Conservation (phyloP, 2,888 invertebrate genomes). For the Resseliella maxima region DNA sequence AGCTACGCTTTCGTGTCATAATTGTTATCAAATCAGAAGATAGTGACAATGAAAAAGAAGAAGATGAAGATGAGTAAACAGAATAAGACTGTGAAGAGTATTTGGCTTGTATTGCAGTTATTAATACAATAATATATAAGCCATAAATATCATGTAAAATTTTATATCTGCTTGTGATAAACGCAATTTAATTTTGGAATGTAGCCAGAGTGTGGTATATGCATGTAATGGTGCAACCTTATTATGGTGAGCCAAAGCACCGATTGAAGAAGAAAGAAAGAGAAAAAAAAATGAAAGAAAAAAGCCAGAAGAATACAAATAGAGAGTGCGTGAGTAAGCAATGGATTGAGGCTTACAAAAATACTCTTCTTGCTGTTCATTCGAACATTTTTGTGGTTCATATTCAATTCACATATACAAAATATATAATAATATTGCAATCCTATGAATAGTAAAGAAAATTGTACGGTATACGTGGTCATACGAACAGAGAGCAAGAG, state of each 20-base stretch:
- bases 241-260: neutral
- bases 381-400: slow-evolving; percentile 10
- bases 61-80: neutral
- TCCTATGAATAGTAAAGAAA: too few species aligned
- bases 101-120: slow-evolving; percentile 13
- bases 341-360: too few species aligned
- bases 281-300: neutral
- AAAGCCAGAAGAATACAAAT: neutral
- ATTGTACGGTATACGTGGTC: neutral
- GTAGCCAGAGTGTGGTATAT: neutral
- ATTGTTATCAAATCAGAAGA: too few species aligned
- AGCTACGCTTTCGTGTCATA: too few species aligned
- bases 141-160: slow-evolving; percentile 23
- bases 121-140: neutral
- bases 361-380: slow-evolving; percentile 3
- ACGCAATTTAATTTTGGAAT: slow-evolving; percentile 34
- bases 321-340: too few species aligned
- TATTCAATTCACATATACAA: slow-evolving; percentile 1
- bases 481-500: neutral
- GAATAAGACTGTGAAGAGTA: too few species aligned
- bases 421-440: neutral
- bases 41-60: too few species aligned
- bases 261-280: neutral
- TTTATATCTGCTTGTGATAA: slow-evolving; percentile 53
- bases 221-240: slow-evolving; percentile 23